A percentile compares a stretch with the other conserved stretches of the same genome.
Evolutionary conservation across 2,888 invertebrate species (phyloP).

Genomic region (Heliconius ismenius): DNA sequence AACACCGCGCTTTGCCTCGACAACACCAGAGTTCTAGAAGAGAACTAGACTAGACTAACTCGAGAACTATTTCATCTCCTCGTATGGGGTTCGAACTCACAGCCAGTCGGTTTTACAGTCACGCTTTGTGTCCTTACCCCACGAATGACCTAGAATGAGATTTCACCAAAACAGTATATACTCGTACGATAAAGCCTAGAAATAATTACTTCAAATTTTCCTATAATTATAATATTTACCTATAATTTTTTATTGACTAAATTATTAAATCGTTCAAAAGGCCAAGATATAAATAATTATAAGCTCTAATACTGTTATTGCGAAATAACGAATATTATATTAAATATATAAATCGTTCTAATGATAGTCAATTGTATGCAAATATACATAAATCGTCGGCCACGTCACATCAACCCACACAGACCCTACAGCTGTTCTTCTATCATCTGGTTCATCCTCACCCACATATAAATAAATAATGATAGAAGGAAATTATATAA

Average conservation of each 20-base stretch:
- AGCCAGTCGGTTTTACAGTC: too few relatives aligned
- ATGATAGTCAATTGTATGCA: constrained; percentile 35
- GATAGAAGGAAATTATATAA: neutral
- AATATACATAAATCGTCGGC: constrained; percentile 33
- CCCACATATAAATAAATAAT: constrained; percentile 7
- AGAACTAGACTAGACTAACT: too few relatives aligned
- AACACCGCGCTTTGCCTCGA: too few relatives aligned
- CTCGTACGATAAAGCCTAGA: too few relatives aligned
- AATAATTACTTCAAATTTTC: too few relatives aligned
- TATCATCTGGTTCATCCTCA: neutral
- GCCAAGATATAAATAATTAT: constrained; percentile 15
- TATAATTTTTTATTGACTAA: neutral
- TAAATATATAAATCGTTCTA: constrained; percentile 23
- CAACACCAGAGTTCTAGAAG: too few relatives aligned
- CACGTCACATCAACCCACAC: constrained; percentile 25
- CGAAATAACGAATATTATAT: constrained; percentile 4
- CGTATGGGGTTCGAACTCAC: too few relatives aligned
- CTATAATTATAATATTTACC: too few relatives aligned
- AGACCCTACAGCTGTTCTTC: neutral
- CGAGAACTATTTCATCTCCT: too few relatives aligned
- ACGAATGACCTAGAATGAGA: too few relatives aligned
- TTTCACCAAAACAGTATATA: too few relatives aligned
- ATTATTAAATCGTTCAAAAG: constrained; percentile 9
- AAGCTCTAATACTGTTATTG: constrained; percentile 16
- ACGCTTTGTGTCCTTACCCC: too few relatives aligned